Evolutionary conservation across 2,797 vertebrate genomes (phyloP), one percentile per base, ranked within the genome.

Genomic region (Dallia pectoralis): DNA sequence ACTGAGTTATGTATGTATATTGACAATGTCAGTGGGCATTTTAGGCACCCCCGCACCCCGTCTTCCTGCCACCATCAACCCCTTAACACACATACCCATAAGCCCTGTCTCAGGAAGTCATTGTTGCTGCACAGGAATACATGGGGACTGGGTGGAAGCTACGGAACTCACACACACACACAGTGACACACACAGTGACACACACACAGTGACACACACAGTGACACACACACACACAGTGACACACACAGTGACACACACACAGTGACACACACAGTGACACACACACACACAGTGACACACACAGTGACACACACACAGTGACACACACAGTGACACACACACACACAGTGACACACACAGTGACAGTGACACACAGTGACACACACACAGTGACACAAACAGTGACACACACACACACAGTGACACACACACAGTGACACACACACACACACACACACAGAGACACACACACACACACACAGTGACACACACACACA

Each of bases 111-210:
- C 79, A 81, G 89, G 81, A 89, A 91, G 84, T 86, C 90, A 88
- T 87, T 81, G 83, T 81, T 32, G 77, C 76, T 82, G 79, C 86
- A 91, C 75, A 79, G 87, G 92, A 92, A 93, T 89, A 79, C 81
- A 6, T 89, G 84, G 85, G 92, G 93, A 93, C 93, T 92, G 81
- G 79, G 86, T 91, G 86, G 85, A 82, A 80, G 67, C 64, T 79
- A 75, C 59, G 61, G 65, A 75, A 78, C 59, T 73, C 75, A 79
- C 80, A 68, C 73, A 66, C 51, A 62, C 66, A 49, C 77, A 67
- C 53, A 79, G 71, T 79, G 74, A 78, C 73, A 84, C 80, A n/a
- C n/a, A n/a, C n/a, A n/a, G n/a, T n/a, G n/a, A 77, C 78, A 77
- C 76, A 74, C 61, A 76, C 72, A 74, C 66, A 79, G 71, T 79